A percentile compares a stretch with the other conserved stretches of the same genome.
phyloP scores from a whole-genome alignment of 2,888 invertebrate genomes.

The Melinaea marsaeus region DNA sequence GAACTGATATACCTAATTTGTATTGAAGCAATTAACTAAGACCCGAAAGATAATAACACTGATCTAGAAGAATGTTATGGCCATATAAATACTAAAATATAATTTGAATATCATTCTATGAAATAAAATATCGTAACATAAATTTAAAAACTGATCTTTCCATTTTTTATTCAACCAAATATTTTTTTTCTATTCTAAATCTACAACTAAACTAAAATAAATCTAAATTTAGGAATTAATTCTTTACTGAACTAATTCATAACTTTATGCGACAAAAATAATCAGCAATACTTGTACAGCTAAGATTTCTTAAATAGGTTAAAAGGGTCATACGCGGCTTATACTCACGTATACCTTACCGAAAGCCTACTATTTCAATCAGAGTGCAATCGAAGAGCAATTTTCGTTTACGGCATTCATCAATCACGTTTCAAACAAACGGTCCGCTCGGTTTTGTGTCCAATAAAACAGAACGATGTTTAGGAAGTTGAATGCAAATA shows the following conservation, averaged over 20 bases:
- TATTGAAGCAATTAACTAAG: slow-evolving; percentile 16
- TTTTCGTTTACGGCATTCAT: slow-evolving; percentile 37
- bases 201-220: too few species aligned
- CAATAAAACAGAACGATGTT: slow-evolving; percentile 52
- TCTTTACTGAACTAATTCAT: not conserved
- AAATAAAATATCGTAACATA: too few species aligned
- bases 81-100: too few species aligned
- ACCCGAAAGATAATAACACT: not conserved
- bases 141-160: too few species aligned
- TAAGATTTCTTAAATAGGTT: slow-evolving; percentile 6
- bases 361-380: slow-evolving; percentile 33
- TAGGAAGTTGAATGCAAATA: slow-evolving; percentile 76
- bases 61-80: too few species aligned
- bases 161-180: too few species aligned
- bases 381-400: slow-evolving; percentile 34
- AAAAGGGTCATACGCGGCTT: slow-evolving; percentile 17
- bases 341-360: slow-evolving; percentile 12
- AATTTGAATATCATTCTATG: too few species aligned
- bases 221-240: too few species aligned
- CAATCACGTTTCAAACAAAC: slow-evolving; percentile 37
- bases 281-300: not conserved
- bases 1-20: slow-evolving; percentile 28
- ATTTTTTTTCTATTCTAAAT: too few species aligned
- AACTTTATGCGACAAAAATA: not conserved
- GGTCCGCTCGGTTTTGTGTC: slow-evolving; percentile 34